Conservation (phyloP, 2,113 vertebrate species). For the Tautogolabrus adspersus region DNA sequence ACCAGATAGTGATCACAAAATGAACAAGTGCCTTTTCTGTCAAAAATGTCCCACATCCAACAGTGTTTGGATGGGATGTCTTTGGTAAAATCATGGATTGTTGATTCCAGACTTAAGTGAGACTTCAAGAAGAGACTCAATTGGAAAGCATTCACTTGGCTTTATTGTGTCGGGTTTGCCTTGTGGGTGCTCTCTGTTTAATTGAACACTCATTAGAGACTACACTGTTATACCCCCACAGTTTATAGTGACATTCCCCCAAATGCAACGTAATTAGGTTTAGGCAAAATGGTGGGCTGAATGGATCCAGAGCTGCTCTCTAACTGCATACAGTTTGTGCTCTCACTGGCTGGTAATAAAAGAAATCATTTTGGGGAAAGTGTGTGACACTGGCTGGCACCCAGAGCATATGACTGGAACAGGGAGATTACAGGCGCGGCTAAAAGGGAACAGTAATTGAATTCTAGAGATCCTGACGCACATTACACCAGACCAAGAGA, state of each 20-base stretch:
- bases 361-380: conserved; percentile 72
- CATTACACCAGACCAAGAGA: conserved; percentile 80
- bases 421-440: conserved; percentile 79
- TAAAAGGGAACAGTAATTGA: conserved; percentile 84
- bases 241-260: conserved; percentile 76
- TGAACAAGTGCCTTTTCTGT: too few species aligned
- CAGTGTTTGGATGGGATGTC: background rate
- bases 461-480: conserved; percentile 81
- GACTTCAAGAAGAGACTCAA: conserved; percentile 50
- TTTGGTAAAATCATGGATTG: conserved; percentile 25
- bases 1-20: background rate
- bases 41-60: background rate
- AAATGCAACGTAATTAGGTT: conserved; percentile 76
- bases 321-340: conserved; percentile 62
- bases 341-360: conserved; percentile 71
- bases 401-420: conserved; percentile 77
- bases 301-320: conserved; percentile 69
- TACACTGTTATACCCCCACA: conserved; percentile 70
- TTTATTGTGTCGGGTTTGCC: conserved; percentile 63
- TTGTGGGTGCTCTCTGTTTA: conserved; percentile 75
- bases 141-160: conserved; percentile 58
- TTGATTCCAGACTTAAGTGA: conserved; percentile 50
- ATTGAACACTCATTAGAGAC: conserved; percentile 79
- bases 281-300: conserved; percentile 62
- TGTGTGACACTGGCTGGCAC: conserved; percentile 74